Base-by-base conservation (phyloP, 2,113 vertebrate genomes). In the Abramis brama region DNA sequence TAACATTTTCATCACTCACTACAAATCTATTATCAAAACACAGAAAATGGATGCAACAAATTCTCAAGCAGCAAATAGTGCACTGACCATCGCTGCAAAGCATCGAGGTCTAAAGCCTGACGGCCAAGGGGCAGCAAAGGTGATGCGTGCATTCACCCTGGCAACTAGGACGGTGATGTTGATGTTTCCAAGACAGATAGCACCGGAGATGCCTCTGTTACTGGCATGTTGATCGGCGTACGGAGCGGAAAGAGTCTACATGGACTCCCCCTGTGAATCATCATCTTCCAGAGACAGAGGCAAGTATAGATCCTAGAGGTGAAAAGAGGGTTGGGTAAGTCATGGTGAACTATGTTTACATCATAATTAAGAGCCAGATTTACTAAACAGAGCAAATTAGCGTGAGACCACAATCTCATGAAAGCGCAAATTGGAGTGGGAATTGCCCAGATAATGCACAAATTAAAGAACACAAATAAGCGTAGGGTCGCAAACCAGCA, bases 201-300 rank as follows among this genome's bases (percentile, higher is more conserved):
- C 88, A 86, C 50, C 89, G 87, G 78, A 88, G 88, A 85, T 83
- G 73, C 82, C 82, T 86, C 91, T 92, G 89, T 86, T 89, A 89
- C 36, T 89, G 75, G 66, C 85, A 62, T 88, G 85, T 76, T 85
- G 89, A 90, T 59, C 55, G 89, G 87, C 79, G 62, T 85, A 76
- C 79, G 88, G 68, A 45, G 57, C 27, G 64, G 88, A 80, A 79
- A 81, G 80, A 15, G 89, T 94, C 96, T 97, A 99, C 97, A 99
- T 99, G 59, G 98, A 99, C 89, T 99, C 97, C 6, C 97, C 97
- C 1, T 97, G 94, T 81, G 97, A 99, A 85, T 99, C 98, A 0
- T 98, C 98, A 62, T 99, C 98, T 91, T 99, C 98, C 97, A 99
- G 95, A 90, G 98, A 99, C 90, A 99, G 95, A 68, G 98, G 98